Conservation (phyloP, 2,888 invertebrate species). For the Lottia gigantea region DNA sequence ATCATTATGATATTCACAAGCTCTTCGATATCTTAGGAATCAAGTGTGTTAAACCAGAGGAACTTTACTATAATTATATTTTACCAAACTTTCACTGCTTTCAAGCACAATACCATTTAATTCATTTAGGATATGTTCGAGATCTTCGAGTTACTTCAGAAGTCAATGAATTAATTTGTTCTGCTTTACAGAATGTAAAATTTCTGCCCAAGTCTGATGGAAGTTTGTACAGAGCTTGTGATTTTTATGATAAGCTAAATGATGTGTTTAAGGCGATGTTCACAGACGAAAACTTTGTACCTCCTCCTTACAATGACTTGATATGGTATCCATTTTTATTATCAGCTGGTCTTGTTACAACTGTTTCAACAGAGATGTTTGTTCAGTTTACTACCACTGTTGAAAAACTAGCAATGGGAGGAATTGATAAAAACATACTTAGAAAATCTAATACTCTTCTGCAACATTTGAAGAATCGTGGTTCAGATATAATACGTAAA, state of each 20-base stretch:
- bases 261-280: constrained; percentile 42
- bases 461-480: constrained; percentile 16
- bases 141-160: not conserved
- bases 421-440: constrained; percentile 13
- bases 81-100: constrained; percentile 24
- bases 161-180: constrained; percentile 25
- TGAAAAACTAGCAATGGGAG: constrained; percentile 14
- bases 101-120: constrained; percentile 7
- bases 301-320: constrained; percentile 19
- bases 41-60: not conserved
- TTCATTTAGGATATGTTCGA: constrained; percentile 26
- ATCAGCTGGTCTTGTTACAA: constrained; percentile 26
- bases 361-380: constrained; percentile 29
- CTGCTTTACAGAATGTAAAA: constrained; percentile 26
- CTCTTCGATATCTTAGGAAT: constrained; percentile 35
- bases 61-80: constrained; percentile 29
- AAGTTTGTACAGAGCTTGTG: constrained; percentile 30
- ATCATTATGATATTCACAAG: constrained; percentile 17
- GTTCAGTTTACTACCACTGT: constrained; percentile 30
- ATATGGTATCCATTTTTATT: constrained; percentile 26
- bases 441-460: constrained; percentile 24
- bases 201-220: constrained; percentile 36
- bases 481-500: not conserved
- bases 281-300: constrained; percentile 37
- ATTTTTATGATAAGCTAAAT: constrained; percentile 43